Evolutionary conservation across 2,888 invertebrate species (phyloP), one percentile per base, ranked within the genome.

Genomic region (Brachyopa scutellaris): DNA sequence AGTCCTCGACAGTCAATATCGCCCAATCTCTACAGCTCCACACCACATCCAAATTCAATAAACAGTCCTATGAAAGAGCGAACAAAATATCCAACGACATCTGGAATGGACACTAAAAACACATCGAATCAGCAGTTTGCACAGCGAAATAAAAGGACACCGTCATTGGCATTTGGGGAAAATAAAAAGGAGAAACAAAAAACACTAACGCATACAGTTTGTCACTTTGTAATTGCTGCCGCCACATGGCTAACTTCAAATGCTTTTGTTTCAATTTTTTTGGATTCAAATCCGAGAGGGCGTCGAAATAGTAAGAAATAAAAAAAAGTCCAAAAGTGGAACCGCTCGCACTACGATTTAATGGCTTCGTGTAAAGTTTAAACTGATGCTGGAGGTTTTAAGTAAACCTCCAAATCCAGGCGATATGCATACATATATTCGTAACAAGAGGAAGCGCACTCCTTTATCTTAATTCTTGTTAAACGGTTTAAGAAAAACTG

Each of bases 61-160:
- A 64, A 73, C 42, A 61, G 17, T 62, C 19, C 8, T 23, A 47
- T 69, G 69, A 45, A 69, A 69, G 47, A 47, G 57, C 36, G 26
- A 45, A n/a, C n/a, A 69, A 57, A 69, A 69, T 47, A 55, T 57
- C 57, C 38, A 45, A 72, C 62, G 62, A 57, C 57, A 74, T 74
- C 73, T 64, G 73, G 57, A 66, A 74, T 66, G 47, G 66, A 57
- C 55, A 55, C 62, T 73, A 73, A 64, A 73, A 74, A 66, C 49
- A 57, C 66, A 64, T 64, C 31, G 66, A 26, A 51, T 57, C 73
- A 74, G 64, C 73, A 57, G 64, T 64, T 36, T 26, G 33, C 31
- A 26, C 36, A 38, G 21, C 11, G 47, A 47, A 47, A 61, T 51
- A 57, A 69, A 55, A 29, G 47, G 57, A 69, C 57, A 17, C 55